Conservation (phyloP, 1,140 invertebrate species). For the Polypedilum vanderplanki region DNA sequence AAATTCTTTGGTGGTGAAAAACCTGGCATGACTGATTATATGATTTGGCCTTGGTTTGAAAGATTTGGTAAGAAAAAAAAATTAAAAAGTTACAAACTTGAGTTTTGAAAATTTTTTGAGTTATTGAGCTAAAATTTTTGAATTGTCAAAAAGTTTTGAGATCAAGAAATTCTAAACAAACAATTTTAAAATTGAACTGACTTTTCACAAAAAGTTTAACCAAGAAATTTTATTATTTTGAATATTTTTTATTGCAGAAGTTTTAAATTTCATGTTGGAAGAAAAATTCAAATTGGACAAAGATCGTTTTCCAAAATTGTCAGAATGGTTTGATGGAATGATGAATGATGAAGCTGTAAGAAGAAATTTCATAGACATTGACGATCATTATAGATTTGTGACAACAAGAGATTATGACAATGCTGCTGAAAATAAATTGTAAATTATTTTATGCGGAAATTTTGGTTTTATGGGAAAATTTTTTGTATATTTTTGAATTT, state of each 20-base stretch:
- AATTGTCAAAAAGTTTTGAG: background rate
- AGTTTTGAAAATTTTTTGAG: too few species aligned
- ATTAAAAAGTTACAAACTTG: too few species aligned
- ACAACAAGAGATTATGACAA: conserved; percentile 54
- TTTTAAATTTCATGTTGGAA: conserved; percentile 39
- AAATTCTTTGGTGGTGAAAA: conserved; percentile 60
- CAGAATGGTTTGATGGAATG: conserved; percentile 61
- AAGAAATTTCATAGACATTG: conserved; percentile 54
- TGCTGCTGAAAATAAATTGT: conserved; percentile 44
- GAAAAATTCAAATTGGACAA: conserved; percentile 40
- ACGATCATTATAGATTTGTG: conserved; percentile 66
- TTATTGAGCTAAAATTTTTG: too few species aligned
- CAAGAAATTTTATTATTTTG: too few species aligned
- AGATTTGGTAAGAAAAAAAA: conserved; percentile 43
- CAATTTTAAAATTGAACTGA: too few species aligned
- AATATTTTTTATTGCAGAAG: conserved; percentile 33
- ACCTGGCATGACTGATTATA: conserved; percentile 79
- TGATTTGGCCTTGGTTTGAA: conserved; percentile 88
- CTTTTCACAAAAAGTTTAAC: too few species aligned
- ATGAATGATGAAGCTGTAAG: conserved; percentile 62
- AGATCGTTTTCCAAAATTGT: conserved; percentile 39
- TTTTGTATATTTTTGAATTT: too few species aligned
- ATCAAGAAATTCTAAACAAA: too few species aligned
- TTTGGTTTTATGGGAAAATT: too few species aligned
- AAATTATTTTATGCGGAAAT: too few species aligned